Percentiles rank a stretch among this genome's conserved stretches.
These are phyloP conservation scores for Nothoprocta pentlandii DNA, from an alignment of 2,113 vertebrate species.

Conservation along the genomic window DNA sequence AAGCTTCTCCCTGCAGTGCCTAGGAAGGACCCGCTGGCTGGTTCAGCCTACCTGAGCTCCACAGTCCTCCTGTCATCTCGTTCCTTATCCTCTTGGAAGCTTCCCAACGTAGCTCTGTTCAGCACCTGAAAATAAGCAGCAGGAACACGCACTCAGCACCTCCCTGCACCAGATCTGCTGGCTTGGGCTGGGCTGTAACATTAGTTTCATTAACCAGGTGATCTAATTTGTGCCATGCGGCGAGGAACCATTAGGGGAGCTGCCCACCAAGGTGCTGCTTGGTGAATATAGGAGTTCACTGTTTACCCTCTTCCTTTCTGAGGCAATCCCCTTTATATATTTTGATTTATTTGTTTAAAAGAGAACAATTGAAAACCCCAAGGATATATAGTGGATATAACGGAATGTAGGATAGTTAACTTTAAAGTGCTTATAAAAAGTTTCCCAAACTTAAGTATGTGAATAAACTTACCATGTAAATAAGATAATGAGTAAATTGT, in stretches of 20 bases:
- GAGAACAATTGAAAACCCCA: not conserved
- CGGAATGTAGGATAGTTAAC: not conserved
- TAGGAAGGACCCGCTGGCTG: not conserved
- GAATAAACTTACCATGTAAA: constrained; percentile 42
- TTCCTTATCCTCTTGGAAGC: not conserved
- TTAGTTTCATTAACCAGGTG: not conserved
- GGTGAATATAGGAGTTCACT: not conserved
- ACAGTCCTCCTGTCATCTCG: not conserved
- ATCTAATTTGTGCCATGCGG: rapidly evolving
- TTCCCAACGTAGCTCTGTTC: not conserved
- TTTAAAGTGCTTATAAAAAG: not conserved
- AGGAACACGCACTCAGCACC: not conserved
- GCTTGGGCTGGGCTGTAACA: not conserved
- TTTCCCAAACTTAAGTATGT: not conserved
- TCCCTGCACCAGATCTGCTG: not conserved
- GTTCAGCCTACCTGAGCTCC: not conserved
- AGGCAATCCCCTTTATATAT: not conserved
- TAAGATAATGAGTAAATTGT: constrained; percentile 63
- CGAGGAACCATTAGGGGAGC: not conserved
- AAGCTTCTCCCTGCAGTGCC: not conserved
- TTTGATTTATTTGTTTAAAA: not conserved
- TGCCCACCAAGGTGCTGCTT: too few species aligned
- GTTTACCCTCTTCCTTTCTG: not conserved
- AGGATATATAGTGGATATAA: not conserved
- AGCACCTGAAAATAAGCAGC: not conserved